These are phyloP conservation scores for Idaea straminata DNA, from an alignment of 2,888 invertebrate species.

Conservation along the genomic window DNA sequence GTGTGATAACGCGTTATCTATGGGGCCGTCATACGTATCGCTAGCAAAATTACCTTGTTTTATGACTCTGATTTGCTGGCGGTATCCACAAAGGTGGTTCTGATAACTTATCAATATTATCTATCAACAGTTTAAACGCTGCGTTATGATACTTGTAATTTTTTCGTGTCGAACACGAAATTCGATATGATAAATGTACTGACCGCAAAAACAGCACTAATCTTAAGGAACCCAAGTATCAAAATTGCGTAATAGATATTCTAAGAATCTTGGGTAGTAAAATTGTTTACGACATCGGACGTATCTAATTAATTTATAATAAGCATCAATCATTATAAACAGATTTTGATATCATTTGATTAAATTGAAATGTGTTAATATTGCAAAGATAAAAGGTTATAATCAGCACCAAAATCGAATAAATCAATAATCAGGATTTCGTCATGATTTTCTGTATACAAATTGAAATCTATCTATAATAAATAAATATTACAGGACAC, in stretches of 20 bases:
- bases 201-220: slow-evolving; percentile 34
- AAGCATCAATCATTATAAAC: background rate
- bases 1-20: slow-evolving; percentile 70
- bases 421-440: too few species aligned
- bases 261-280: background rate
- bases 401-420: too few species aligned
- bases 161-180: slow-evolving; percentile 75
- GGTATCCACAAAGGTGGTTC: slow-evolving; percentile 66
- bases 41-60: slow-evolving; percentile 76
- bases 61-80: slow-evolving; percentile 77
- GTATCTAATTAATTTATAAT: background rate
- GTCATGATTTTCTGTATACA: too few species aligned
- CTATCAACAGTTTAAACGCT: slow-evolving; percentile 65
- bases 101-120: slow-evolving; percentile 44
- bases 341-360: background rate
- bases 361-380: background rate
- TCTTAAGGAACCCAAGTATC: background rate
- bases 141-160: slow-evolving; percentile 77
- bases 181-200: slow-evolving; percentile 69
- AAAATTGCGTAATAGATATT: background rate
- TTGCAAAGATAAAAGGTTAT: background rate
- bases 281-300: background rate
- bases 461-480: too few species aligned
- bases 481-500: too few species aligned
- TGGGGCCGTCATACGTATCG: slow-evolving; percentile 59